These are phyloP conservation scores for Sebastes nivosus DNA, from an alignment of 2,797 vertebrate genomes.

Conservation along the genomic window DNA sequence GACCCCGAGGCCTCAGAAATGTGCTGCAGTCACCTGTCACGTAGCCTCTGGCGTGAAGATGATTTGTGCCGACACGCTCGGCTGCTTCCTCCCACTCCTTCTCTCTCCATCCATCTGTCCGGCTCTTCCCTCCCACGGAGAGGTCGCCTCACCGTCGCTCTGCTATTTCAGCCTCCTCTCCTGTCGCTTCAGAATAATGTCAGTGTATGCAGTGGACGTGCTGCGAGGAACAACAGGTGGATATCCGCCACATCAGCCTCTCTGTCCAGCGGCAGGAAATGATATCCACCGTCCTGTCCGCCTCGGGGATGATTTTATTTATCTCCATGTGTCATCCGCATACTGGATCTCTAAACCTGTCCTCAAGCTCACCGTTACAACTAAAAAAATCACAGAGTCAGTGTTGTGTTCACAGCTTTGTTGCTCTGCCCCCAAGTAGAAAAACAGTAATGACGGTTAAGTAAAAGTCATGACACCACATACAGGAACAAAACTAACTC, in stretches of 20 bases:
- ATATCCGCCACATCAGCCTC: background rate
- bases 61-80: constrained; percentile 42
- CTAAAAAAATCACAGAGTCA: background rate
- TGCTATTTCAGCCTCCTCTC: background rate
- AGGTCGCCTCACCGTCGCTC: constrained; percentile 13
- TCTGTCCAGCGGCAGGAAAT: background rate
- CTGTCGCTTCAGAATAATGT: background rate
- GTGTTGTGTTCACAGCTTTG: background rate
- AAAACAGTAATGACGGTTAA: no score
- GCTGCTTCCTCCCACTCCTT: constrained; percentile 5
- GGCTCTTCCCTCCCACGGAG: background rate
- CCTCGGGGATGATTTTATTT: background rate
- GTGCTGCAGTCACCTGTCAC: constrained; percentile 40
- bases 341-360: background rate
- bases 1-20: background rate
- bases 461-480: no score
- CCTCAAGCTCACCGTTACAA: background rate
- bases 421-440: no score
- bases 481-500: no score
- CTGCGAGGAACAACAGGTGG: constrained; percentile 13
- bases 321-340: background rate
- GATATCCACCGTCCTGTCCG: background rate
- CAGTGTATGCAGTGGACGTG: background rate
- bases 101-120: background rate
- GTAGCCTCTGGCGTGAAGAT: constrained; percentile 2